Evolutionary conservation across 2,888 invertebrate species (phyloP).

Genomic region (Epinotia brunnichana): DNA sequence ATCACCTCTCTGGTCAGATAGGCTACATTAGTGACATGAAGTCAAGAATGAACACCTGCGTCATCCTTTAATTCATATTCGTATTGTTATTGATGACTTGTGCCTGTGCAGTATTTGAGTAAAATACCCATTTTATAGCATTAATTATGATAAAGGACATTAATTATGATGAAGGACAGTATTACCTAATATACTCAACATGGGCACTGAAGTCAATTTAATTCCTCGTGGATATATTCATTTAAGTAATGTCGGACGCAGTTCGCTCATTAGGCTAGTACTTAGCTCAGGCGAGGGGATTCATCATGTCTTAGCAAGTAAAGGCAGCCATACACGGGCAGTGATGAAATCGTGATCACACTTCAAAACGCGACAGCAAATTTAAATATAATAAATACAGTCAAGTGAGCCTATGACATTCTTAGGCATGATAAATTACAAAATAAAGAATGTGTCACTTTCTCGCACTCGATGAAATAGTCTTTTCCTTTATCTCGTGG

Average conservation of each 20-base stretch:
- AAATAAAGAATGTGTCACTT: no score
- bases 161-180: no score
- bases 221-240: constrained; percentile 21
- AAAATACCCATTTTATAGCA: neutral
- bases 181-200: no score
- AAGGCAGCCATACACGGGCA: neutral
- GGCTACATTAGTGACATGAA: no score
- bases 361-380: neutral
- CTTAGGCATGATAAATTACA: neutral
- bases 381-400: neutral
- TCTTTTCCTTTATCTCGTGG: no score
- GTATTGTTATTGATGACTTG: no score
- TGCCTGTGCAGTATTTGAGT: no score
- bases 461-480: no score
- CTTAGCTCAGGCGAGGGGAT: constrained; percentile 29
- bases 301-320: constrained; percentile 33
- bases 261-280: constrained; percentile 38
- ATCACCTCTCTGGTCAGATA: no score
- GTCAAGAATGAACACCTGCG: no score
- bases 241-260: constrained; percentile 33
- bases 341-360: no score
- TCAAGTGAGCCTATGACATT: neutral
- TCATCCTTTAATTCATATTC: neutral
- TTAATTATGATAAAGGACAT: constrained; percentile 22
- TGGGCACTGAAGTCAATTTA: constrained; percentile 7